Percentiles rank a stretch among this genome's conserved stretches.
These are phyloP conservation scores for Gouania willdenowi DNA, from an alignment of 2,797 vertebrate species.

Conservation along the genomic window DNA sequence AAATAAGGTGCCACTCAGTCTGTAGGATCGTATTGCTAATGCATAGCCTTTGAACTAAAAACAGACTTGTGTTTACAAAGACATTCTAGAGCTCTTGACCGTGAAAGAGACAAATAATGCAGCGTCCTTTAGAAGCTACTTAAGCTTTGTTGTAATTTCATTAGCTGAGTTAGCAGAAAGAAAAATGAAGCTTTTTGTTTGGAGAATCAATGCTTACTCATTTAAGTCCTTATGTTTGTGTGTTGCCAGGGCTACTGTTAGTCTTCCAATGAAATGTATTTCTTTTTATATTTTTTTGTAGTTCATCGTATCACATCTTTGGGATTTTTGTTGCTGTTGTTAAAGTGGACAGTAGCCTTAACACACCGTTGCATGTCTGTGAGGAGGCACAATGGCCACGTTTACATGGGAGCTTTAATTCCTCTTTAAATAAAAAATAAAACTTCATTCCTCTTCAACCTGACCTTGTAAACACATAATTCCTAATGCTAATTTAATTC, in stretches of 20 bases:
- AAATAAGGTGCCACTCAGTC: too few relatives aligned
- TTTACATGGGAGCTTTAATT: too few relatives aligned
- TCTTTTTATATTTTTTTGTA: neutral
- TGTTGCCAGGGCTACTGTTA: neutral
- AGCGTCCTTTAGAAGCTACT: conserved; percentile 26
- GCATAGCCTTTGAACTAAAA: conserved; percentile 7
- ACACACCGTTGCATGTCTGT: conserved; percentile 9
- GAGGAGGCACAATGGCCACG: conserved; percentile 27
- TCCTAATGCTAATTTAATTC: too few relatives aligned
- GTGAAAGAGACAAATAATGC: conserved; percentile 21
- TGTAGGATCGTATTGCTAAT: too few relatives aligned
- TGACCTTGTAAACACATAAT: too few relatives aligned
- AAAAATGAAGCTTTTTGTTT: conserved; percentile 1
- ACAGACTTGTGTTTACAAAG: too few relatives aligned
- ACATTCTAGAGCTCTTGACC: conserved; percentile 6
- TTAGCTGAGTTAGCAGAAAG: conserved; percentile 6
- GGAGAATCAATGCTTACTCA: neutral
- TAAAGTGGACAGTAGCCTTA: conserved; percentile 5
- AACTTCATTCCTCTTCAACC: too few relatives aligned
- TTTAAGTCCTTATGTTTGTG: neutral
- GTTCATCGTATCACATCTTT: neutral
- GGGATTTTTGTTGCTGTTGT: neutral
- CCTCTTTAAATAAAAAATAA: too few relatives aligned
- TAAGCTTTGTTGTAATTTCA: conserved; percentile 13
- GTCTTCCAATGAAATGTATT: conserved; percentile 10